Evolutionary conservation across 2,888 invertebrate species (phyloP).

Genomic region (Stenolophus ochropezus): DNA sequence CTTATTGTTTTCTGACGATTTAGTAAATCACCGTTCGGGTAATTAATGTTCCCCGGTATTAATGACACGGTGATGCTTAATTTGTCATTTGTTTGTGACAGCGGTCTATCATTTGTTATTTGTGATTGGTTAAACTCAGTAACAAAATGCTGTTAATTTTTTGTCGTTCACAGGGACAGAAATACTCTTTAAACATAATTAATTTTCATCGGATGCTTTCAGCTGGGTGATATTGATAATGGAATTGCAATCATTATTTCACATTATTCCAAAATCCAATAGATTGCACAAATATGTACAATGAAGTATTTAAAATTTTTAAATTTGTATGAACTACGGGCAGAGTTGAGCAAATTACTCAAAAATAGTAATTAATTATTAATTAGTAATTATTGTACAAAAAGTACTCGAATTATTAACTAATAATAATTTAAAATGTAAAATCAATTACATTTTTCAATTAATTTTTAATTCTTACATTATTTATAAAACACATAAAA

Average conservation of each 20-base stretch:
- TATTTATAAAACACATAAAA: too few species aligned
- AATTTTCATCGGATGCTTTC: not conserved
- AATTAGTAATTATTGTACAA: too few species aligned
- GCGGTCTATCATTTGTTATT: slow-evolving; percentile 19
- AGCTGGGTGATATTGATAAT: not conserved
- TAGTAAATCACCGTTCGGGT: slow-evolving; percentile 5
- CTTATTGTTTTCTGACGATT: slow-evolving; percentile 20
- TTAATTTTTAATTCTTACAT: too few species aligned
- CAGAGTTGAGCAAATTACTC: too few species aligned
- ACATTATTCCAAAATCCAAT: not conserved
- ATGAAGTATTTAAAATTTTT: too few species aligned
- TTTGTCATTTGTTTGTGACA: slow-evolving; percentile 36
- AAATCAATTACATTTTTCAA: too few species aligned
- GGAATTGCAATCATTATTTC: not conserved
- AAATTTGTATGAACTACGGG: too few species aligned
- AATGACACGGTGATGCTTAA: slow-evolving; percentile 1
- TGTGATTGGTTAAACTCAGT: slow-evolving; percentile 1
- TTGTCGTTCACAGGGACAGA: not conserved
- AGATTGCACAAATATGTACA: not conserved
- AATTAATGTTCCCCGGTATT: slow-evolving; percentile 14
- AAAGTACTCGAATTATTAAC: too few species aligned
- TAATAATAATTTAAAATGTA: too few species aligned
- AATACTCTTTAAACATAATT: not conserved
- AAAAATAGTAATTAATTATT: too few species aligned
- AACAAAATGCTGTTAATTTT: not conserved